Percentiles rank a stretch among this genome's conserved stretches.
Conservation (phyloP, 2,888 invertebrate genomes). For the Chydorus sphaericus region DNA sequence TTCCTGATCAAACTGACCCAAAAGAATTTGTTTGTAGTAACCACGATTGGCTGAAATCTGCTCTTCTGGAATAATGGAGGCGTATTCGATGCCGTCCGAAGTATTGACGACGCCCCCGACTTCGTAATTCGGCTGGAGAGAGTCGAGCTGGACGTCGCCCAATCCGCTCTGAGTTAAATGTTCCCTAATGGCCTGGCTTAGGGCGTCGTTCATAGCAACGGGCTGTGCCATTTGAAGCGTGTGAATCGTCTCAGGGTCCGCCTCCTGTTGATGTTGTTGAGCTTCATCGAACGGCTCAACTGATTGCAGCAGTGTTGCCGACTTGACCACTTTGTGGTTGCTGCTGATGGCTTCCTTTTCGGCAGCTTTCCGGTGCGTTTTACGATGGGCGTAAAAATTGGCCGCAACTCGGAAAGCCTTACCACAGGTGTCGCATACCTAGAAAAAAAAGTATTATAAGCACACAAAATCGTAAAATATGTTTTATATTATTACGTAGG, state of each 20-base stretch:
- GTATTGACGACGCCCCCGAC: background rate
- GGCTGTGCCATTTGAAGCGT: constrained; percentile 3
- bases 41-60: background rate
- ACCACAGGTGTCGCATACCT: constrained; percentile 19
- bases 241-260: background rate
- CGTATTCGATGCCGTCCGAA: background rate
- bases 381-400: constrained; percentile 13
- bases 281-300: background rate
- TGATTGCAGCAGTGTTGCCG: constrained; percentile 40
- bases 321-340: constrained; percentile 25
- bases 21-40: background rate
- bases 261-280: background rate
- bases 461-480: too few species aligned
- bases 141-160: background rate
- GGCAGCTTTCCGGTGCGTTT: background rate
- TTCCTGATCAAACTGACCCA: background rate
- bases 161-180: constrained; percentile 4
- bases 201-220: background rate
- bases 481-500: too few species aligned
- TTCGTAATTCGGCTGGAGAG: background rate
- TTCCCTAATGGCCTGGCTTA: constrained; percentile 9
- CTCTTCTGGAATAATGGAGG: background rate
- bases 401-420: constrained; percentile 17
- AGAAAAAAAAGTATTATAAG: too few species aligned
- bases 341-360: constrained; percentile 20